Evolutionary conservation across 2,113 vertebrate species (phyloP).

Genomic region (Calyptommatus sinebrachiatus): DNA sequence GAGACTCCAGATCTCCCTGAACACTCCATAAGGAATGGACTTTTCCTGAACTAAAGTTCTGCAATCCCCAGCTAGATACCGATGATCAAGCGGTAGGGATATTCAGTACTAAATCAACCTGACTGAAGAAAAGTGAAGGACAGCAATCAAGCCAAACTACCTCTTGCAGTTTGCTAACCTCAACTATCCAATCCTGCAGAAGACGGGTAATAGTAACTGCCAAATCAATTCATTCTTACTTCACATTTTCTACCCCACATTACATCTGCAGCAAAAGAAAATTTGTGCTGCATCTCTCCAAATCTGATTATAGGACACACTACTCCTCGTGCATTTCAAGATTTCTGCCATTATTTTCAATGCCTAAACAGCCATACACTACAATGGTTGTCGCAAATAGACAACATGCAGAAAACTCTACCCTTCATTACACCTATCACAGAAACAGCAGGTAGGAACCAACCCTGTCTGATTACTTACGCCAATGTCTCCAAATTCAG

Average conservation of each 20-base stretch:
- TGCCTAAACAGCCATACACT: neutral
- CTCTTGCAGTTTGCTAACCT: no score
- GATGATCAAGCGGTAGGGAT: no score
- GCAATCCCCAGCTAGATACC: no score
- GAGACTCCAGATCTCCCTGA: no score
- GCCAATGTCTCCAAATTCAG: slow-evolving; percentile 92
- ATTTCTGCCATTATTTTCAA: neutral
- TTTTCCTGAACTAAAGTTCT: no score
- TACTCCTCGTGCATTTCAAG: neutral
- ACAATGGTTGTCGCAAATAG: neutral
- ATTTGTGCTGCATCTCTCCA: neutral
- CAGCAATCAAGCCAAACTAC: no score
- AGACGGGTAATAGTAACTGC: no score
- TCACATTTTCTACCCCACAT: no score
- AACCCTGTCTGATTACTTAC: slow-evolving; percentile 73
- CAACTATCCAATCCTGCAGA: no score
- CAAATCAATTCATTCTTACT: no score
- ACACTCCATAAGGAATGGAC: no score
- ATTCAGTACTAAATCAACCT: no score
- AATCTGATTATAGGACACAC: neutral
- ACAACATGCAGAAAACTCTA: neutral
- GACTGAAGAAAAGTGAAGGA: neutral
- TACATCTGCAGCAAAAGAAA: neutral
- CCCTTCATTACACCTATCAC: neutral
- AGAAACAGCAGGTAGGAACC: neutral